These are phyloP conservation scores for Drosophila dives DNA, from an alignment of 2,888 invertebrate genomes.

Conservation along the genomic window DNA sequence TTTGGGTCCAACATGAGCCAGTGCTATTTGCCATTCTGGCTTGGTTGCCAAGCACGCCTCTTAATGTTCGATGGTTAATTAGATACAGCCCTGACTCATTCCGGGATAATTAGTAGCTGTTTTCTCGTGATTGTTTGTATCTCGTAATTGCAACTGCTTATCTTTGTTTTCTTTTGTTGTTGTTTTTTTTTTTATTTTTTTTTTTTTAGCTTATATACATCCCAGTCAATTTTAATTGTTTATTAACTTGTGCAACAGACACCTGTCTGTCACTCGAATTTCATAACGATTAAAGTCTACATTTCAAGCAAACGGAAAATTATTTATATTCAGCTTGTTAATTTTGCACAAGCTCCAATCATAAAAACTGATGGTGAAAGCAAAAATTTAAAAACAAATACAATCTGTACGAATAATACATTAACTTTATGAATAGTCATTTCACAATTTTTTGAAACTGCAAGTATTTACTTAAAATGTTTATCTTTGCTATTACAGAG, in stretches of 20 bases:
- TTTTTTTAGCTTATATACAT: constrained; percentile 12
- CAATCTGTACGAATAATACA: not conserved
- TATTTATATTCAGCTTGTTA: not conserved
- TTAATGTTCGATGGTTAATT: constrained; percentile 29
- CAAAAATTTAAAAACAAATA: not conserved
- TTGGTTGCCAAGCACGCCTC: constrained; percentile 42
- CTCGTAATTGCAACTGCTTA: constrained; percentile 58
- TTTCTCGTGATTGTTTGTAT: constrained; percentile 33
- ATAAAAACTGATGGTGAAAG: not conserved
- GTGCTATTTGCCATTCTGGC: not conserved
- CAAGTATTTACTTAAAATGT: constrained; percentile 3
- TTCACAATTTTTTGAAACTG: constrained; percentile 2
- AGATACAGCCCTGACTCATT: constrained; percentile 45
- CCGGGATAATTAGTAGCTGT: constrained; percentile 40
- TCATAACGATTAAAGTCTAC: constrained; percentile 8
- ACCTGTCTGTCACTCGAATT: constrained; percentile 44
- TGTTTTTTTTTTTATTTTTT: constrained; percentile 44
- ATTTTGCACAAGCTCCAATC: not conserved
- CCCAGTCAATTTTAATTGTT: constrained; percentile 48
- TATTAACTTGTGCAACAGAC: constrained; percentile 45
- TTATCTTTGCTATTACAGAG: constrained; percentile 10
- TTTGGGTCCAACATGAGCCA: constrained; percentile 7
- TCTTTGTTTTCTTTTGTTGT: constrained; percentile 23
- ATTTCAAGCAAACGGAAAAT: not conserved
- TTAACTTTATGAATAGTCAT: not conserved